phyloP scores from a whole-genome alignment of 2,888 invertebrate genomes.

The Syrphus vitripennis region DNA sequence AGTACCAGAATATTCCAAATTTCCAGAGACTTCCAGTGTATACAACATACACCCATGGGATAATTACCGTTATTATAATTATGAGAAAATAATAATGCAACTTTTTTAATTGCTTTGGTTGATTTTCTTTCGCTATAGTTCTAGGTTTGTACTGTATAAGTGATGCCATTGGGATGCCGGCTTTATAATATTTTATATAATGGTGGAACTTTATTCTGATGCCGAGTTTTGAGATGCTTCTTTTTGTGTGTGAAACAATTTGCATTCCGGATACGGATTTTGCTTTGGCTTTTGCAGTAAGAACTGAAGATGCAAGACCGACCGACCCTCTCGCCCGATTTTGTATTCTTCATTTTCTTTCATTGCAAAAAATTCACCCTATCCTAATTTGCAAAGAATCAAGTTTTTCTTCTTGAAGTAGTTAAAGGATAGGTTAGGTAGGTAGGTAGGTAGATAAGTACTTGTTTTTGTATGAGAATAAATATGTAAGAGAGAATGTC shows the following conservation, averaged over 20 bases:
- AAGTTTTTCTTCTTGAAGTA: background rate
- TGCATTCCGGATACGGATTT: slow-evolving; percentile 21
- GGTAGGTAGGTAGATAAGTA: background rate
- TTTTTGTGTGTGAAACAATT: slow-evolving; percentile 5
- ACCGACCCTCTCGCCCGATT: background rate
- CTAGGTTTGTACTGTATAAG: background rate
- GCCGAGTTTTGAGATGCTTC: background rate
- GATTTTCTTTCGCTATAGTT: background rate
- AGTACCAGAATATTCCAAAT: background rate
- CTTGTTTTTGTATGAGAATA: no score
- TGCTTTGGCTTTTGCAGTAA: slow-evolving; percentile 20
- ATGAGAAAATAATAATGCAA: slow-evolving; percentile 64
- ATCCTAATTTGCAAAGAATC: background rate
- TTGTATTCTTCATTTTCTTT: background rate
- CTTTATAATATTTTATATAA: background rate
- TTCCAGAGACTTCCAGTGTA: background rate
- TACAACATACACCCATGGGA: slow-evolving; percentile 13
- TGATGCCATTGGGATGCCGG: background rate
- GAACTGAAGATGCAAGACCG: background rate
- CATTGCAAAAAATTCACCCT: slow-evolving; percentile 15
- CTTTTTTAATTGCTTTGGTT: slow-evolving; percentile 61
- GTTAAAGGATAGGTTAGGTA: background rate
- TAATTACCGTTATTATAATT: slow-evolving; percentile 61
- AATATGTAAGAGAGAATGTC: background rate
- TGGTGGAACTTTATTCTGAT: background rate